Conservation (phyloP, 2,113 vertebrate species). For the Glaucomys volans region DNA sequence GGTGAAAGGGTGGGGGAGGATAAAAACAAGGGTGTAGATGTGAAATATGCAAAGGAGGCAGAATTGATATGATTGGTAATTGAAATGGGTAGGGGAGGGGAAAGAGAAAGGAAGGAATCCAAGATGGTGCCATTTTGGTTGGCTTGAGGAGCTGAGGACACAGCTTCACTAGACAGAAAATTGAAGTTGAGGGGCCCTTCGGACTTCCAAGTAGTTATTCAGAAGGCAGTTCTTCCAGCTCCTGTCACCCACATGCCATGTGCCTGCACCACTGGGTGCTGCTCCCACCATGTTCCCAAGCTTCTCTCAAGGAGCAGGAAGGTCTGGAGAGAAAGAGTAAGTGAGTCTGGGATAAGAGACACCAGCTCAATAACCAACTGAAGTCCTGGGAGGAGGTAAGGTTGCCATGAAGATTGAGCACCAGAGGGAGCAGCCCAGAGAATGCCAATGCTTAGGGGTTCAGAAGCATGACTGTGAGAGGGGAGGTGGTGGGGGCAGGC, state of each 20-base stretch:
- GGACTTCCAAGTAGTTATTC: neutral
- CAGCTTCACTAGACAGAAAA: neutral
- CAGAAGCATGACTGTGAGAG: neutral
- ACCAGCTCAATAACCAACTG: neutral
- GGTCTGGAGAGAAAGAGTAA: too few relatives aligned
- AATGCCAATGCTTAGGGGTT: neutral
- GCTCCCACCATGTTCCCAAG: neutral
- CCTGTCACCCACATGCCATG: neutral
- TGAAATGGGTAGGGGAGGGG: neutral
- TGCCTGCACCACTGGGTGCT: accelerated
- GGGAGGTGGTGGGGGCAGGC: accelerated
- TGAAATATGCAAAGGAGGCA: neutral
- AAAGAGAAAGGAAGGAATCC: neutral
- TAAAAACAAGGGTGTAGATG: neutral
- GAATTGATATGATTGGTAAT: neutral
- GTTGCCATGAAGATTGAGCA: neutral
- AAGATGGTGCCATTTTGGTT: neutral
- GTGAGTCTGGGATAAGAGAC: neutral
- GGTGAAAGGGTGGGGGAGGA: neutral
- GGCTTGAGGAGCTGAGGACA: neutral
- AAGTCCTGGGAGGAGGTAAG: neutral
- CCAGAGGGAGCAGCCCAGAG: neutral
- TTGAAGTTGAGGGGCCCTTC: neutral
- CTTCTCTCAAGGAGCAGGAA: neutral
- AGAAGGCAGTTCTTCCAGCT: neutral